A percentile compares a stretch with the other conserved stretches of the same genome.
These are phyloP conservation scores for Alosa alosa DNA, from an alignment of 2,113 vertebrate genomes.

Conservation along the genomic window DNA sequence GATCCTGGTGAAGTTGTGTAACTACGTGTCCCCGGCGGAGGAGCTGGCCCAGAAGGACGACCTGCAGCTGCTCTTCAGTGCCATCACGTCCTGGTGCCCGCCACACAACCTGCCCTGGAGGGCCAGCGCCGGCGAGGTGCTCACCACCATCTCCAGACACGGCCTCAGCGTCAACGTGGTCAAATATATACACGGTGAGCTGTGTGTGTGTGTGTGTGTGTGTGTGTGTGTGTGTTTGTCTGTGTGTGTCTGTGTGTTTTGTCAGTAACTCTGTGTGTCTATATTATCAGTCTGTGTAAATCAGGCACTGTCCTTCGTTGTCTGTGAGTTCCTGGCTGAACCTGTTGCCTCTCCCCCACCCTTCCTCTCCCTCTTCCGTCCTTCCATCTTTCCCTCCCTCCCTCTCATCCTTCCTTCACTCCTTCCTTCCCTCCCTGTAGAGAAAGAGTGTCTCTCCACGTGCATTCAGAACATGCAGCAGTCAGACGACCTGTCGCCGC, in stretches of 20 bases:
- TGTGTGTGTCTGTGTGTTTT: not conserved
- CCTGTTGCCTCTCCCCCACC: not conserved
- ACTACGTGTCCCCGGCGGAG: slow-evolving; percentile 94
- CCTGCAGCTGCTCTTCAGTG: slow-evolving; percentile 97
- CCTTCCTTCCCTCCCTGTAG: slow-evolving; percentile 65
- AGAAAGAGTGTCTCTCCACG: slow-evolving; percentile 95
- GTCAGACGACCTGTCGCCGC: slow-evolving; percentile 91
- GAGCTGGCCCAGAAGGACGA: slow-evolving; percentile 98
- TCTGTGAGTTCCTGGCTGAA: not conserved
- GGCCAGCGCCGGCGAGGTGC: slow-evolving; percentile 95
- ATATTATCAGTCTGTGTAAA: not conserved
- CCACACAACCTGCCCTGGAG: slow-evolving; percentile 98
- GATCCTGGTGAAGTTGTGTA: slow-evolving; percentile 97
- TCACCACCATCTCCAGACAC: slow-evolving; percentile 95
- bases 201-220: not conserved
- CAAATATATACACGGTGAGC: slow-evolving; percentile 91
- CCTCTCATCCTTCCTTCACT: not conserved
- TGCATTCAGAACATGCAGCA: slow-evolving; percentile 99
- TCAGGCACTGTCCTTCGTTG: not conserved
- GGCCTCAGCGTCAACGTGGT: slow-evolving; percentile 98
- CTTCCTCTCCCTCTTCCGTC: not conserved
- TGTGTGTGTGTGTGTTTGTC: not conserved
- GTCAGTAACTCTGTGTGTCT: not conserved
- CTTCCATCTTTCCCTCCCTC: not conserved
- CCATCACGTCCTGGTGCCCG: slow-evolving; percentile 99